phyloP scores from a whole-genome alignment of 2,888 invertebrate species.

The Trichopria drosophilae region DNA sequence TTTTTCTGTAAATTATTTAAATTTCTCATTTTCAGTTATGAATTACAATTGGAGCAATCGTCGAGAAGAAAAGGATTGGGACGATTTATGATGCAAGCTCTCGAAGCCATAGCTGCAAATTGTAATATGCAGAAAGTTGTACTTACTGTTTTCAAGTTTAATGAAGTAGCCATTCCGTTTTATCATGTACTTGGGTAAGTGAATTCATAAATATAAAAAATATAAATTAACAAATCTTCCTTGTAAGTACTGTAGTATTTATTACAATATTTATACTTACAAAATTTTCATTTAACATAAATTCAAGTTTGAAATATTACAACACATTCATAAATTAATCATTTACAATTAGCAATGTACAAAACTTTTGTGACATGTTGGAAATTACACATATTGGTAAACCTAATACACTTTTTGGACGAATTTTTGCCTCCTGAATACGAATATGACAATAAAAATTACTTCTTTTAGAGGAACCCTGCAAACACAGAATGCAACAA shows the following conservation, averaged over 20 bases:
- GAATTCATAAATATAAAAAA: background rate
- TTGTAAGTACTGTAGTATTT: background rate
- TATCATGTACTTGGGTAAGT: conserved; percentile 76
- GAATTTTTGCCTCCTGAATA: too few relatives aligned
- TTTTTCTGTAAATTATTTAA: conserved; percentile 17
- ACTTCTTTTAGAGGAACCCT: too few relatives aligned
- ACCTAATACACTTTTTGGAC: too few relatives aligned
- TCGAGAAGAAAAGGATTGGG: conserved; percentile 80
- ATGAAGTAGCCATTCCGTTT: conserved; percentile 72
- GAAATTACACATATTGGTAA: too few relatives aligned
- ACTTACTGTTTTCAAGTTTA: conserved; percentile 80
- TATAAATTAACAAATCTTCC: background rate
- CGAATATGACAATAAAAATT: too few relatives aligned
- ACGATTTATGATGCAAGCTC: conserved; percentile 75
- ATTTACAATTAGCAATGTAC: too few relatives aligned
- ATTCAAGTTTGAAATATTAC: too few relatives aligned
- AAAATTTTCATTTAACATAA: too few relatives aligned
- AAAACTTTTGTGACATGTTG: too few relatives aligned
- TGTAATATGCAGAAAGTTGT: conserved; percentile 80
- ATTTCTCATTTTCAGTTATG: conserved; percentile 69
- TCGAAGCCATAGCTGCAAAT: conserved; percentile 75
- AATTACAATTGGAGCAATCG: conserved; percentile 76
- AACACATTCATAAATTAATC: too few relatives aligned
- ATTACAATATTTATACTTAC: conserved; percentile 1
- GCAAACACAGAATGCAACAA: too few relatives aligned